Evolutionary conservation across 2,888 invertebrate species (phyloP).

Genomic region (Cephus sareptanus): DNA sequence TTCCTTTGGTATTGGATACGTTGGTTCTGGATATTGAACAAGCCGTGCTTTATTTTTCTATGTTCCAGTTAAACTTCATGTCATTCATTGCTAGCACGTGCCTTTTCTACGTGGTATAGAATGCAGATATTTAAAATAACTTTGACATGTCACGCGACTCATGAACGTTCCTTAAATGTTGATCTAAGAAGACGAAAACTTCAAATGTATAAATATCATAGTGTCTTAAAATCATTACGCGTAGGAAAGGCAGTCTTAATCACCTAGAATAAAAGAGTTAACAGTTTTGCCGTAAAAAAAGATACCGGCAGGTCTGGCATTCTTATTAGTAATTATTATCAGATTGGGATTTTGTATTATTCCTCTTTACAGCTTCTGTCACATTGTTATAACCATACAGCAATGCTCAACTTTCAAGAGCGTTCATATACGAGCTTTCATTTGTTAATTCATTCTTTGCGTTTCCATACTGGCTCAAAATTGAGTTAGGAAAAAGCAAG

Average conservation of each 20-base stretch:
- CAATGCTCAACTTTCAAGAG: slow-evolving; percentile 44
- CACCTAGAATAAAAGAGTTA: slow-evolving; percentile 35
- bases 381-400: slow-evolving; percentile 42
- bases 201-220: neutral
- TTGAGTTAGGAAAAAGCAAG: neutral
- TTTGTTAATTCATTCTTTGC: neutral
- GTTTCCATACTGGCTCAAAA: neutral
- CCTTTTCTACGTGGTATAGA: slow-evolving; percentile 28
- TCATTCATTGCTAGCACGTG: slow-evolving; percentile 34
- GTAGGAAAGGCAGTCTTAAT: slow-evolving; percentile 29
- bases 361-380: slow-evolving; percentile 46
- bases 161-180: neutral
- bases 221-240: neutral
- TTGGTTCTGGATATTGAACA: slow-evolving; percentile 34
- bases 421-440: neutral
- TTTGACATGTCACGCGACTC: neutral
- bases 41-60: slow-evolving; percentile 32
- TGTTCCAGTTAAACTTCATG: slow-evolving; percentile 32
- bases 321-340: slow-evolving; percentile 32
- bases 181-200: neutral
- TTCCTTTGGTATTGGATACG: slow-evolving; percentile 37
- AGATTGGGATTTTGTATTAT: slow-evolving; percentile 33
- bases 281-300: slow-evolving; percentile 29
- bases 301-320: slow-evolving; percentile 8
- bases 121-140: neutral